These are phyloP conservation scores for Zoanthus sociatus DNA, from an alignment of 92 coral and sea anemone species.

Conservation along the genomic window DNA sequence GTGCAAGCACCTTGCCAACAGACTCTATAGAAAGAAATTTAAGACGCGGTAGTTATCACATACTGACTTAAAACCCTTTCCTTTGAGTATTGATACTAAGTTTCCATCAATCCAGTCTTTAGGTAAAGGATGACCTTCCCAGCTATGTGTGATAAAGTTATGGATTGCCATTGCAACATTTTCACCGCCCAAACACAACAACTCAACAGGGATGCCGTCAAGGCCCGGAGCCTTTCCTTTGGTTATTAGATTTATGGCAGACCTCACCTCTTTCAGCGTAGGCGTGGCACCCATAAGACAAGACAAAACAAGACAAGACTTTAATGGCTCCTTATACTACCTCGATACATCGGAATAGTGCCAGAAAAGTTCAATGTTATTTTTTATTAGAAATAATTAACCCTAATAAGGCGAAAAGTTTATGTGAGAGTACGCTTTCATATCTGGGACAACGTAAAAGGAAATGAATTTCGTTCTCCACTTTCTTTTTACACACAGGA, in stretches of 20 bases:
- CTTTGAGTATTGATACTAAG: background rate
- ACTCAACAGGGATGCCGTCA: constrained; percentile 31
- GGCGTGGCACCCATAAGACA: background rate
- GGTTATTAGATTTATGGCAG: constrained; percentile 1
- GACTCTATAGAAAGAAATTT: background rate
- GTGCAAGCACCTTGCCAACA: constrained; percentile 14
- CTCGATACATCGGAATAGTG: too few species aligned
- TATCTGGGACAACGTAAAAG: too few species aligned
- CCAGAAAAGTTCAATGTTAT: too few species aligned
- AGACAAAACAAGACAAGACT: too few species aligned
- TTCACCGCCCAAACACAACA: background rate
- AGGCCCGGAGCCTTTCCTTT: constrained; percentile 35
- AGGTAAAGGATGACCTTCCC: constrained; percentile 9
- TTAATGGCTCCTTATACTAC: too few species aligned
- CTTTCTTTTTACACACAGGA: too few species aligned
- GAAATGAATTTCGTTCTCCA: too few species aligned
- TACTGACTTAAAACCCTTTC: background rate
- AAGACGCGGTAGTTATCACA: background rate
- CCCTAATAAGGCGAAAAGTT: too few species aligned
- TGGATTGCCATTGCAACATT: background rate
- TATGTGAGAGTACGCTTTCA: too few species aligned
- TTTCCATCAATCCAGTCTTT: background rate
- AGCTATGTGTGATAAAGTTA: background rate
- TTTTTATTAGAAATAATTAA: too few species aligned
- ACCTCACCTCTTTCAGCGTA: constrained; percentile 20